Conservation (phyloP, 2,113 vertebrate genomes). For the Erpornis zantholeuca region DNA sequence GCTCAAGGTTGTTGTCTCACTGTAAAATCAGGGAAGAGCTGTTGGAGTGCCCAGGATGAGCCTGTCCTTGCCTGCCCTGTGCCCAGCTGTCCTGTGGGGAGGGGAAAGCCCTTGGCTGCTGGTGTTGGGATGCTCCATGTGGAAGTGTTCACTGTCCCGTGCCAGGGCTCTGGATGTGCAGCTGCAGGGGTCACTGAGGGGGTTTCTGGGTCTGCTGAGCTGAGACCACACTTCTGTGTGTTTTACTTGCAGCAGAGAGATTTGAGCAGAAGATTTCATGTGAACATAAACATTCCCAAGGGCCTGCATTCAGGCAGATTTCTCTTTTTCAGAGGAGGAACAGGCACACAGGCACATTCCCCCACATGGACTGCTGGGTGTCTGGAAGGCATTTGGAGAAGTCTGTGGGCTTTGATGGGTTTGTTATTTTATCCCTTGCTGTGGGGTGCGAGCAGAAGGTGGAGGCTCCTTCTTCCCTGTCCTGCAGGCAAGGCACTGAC, state of each 20-base stretch:
- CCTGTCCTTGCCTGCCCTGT: neutral
- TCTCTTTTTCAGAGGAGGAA: neutral
- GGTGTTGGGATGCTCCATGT: neutral
- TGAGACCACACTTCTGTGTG: neutral
- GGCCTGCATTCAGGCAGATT: neutral
- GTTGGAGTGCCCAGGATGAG: no score
- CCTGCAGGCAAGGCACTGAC: neutral
- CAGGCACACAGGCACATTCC: neutral
- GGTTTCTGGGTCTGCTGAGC: neutral
- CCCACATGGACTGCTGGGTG: accelerated
- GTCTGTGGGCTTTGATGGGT: neutral
- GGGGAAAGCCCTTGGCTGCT: neutral
- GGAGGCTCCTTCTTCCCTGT: neutral
- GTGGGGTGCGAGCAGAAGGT: neutral
- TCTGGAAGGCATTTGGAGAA: neutral
- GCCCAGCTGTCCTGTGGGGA: neutral
- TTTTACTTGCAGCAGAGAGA: neutral
- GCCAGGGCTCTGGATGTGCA: no score
- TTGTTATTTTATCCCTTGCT: neutral
- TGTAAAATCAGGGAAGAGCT: neutral
- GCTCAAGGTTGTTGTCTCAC: neutral
- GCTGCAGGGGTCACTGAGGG: neutral
- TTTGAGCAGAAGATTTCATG: neutral
- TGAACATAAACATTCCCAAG: neutral
- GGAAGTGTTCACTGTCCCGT: neutral